Conservation (phyloP, 2,113 vertebrate genomes). For the Bufo gargarizans region DNA sequence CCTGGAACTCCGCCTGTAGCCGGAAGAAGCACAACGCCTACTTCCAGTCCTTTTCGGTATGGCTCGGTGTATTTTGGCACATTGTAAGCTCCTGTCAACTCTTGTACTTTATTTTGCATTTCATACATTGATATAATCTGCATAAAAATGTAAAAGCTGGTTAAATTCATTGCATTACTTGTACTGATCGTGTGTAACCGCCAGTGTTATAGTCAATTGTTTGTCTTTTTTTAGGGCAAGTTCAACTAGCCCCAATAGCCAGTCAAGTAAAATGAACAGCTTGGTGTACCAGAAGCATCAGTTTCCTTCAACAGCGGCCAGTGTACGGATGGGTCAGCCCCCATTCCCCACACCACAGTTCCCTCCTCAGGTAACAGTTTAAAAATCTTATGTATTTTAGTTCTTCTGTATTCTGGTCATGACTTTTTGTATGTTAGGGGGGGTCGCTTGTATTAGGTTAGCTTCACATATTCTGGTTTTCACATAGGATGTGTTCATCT, state of each 20-base stretch:
- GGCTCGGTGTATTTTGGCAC: neutral
- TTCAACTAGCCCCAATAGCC: constrained; percentile 96
- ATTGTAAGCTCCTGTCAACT: too few relatives aligned
- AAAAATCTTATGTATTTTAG: neutral
- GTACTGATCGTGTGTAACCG: neutral
- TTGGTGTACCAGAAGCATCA: constrained; percentile 98
- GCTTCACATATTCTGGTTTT: too few relatives aligned
- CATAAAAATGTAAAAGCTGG: neutral
- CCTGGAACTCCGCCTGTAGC: constrained; percentile 91
- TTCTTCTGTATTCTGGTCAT: too few relatives aligned
- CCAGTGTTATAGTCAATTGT: neutral
- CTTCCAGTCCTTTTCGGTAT: constrained; percentile 96
- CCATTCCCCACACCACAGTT: constrained; percentile 86
- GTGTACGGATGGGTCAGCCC: constrained; percentile 88
- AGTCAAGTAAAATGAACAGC: constrained; percentile 97
- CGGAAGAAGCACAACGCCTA: constrained; percentile 92
- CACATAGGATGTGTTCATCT: too few relatives aligned
- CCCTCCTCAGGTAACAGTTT: constrained; percentile 86
- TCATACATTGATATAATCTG: neutral
- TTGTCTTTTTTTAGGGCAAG: constrained; percentile 80
- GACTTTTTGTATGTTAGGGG: too few relatives aligned
- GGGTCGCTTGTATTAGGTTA: too few relatives aligned
- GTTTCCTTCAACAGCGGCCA: constrained; percentile 80
- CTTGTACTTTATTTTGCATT: neutral
- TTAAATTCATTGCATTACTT: too few relatives aligned